Conservation (phyloP, 1,140 invertebrate species). For the Cherax quadricarinatus region DNA sequence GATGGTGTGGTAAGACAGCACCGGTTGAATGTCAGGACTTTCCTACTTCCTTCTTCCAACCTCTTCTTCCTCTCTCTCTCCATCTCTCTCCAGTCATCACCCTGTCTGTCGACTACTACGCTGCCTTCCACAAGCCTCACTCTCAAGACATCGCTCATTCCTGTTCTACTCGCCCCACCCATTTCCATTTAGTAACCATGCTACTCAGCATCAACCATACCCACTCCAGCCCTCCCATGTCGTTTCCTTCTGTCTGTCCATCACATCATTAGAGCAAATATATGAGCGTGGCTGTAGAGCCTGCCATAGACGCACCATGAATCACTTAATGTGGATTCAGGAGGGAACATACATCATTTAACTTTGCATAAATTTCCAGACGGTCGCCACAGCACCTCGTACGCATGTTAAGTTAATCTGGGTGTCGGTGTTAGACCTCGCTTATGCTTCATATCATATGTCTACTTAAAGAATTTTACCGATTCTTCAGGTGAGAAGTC, state of each 20-base stretch:
- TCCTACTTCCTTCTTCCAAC: too few relatives aligned
- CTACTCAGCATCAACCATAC: not conserved
- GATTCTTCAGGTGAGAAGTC: too few relatives aligned
- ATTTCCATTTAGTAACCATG: not conserved
- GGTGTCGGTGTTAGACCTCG: too few relatives aligned
- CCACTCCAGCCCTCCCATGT: not conserved
- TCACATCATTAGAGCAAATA: slow-evolving; percentile 14
- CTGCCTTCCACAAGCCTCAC: not conserved
- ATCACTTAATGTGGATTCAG: not conserved
- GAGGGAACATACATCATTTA: slow-evolving; percentile 16
- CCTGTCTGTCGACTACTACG: too few relatives aligned
- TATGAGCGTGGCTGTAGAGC: not conserved
- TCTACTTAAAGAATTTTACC: too few relatives aligned
- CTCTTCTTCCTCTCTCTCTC: too few relatives aligned
- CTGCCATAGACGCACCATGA: not conserved
- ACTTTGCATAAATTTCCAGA: slow-evolving; percentile 13
- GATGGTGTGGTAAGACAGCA: too few relatives aligned
- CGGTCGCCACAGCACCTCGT: not conserved
- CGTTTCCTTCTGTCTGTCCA: not conserved
- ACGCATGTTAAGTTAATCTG: too few relatives aligned
- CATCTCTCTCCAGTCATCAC: too few relatives aligned
- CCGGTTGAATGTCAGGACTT: too few relatives aligned
- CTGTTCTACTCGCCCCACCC: not conserved
- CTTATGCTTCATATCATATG: too few relatives aligned
- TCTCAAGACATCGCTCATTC: not conserved